Percentiles rank a stretch among this genome's conserved stretches.
Conservation (phyloP, 2,888 invertebrate genomes). For the Hypena proboscidalis region DNA sequence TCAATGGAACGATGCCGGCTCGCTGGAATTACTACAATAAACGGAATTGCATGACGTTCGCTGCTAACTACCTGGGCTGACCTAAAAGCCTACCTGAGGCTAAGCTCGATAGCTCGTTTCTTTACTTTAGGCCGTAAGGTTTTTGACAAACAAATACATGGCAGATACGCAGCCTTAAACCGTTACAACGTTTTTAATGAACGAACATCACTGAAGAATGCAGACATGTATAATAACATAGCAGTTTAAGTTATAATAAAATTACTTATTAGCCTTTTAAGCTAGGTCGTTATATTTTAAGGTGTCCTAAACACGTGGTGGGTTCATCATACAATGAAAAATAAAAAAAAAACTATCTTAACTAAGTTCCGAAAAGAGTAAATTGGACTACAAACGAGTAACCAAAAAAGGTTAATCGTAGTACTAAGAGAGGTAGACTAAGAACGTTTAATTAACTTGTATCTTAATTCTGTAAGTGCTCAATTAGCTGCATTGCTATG, state of each 20-base stretch:
- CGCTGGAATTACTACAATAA: constrained; percentile 48
- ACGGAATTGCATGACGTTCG: constrained; percentile 47
- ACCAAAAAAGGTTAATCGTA: constrained; percentile 23
- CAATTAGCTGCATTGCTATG: too few species aligned
- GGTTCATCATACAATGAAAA: too few species aligned
- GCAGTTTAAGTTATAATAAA: too few species aligned
- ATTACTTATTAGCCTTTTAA: too few species aligned
- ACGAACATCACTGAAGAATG: too few species aligned
- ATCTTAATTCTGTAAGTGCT: constrained; percentile 26
- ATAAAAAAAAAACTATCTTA: not conserved
- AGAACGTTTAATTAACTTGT: constrained; percentile 31
- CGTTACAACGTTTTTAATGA: too few species aligned
- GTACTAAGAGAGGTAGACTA: constrained; percentile 21
- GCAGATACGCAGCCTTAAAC: too few species aligned
- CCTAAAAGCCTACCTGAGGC: constrained; percentile 27
- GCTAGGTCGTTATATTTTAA: too few species aligned
- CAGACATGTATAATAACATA: too few species aligned
- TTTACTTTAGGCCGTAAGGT: too few species aligned
- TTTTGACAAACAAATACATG: too few species aligned
- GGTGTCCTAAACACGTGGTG: too few species aligned
- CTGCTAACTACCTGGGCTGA: constrained; percentile 34
- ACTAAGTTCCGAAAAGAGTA: constrained; percentile 8
- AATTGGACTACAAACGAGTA: constrained; percentile 9
- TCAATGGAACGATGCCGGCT: constrained; percentile 42
- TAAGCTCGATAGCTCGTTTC: constrained; percentile 12